Conservation (phyloP, 2,113 vertebrate species). For the Dromaius novaehollandiae region DNA sequence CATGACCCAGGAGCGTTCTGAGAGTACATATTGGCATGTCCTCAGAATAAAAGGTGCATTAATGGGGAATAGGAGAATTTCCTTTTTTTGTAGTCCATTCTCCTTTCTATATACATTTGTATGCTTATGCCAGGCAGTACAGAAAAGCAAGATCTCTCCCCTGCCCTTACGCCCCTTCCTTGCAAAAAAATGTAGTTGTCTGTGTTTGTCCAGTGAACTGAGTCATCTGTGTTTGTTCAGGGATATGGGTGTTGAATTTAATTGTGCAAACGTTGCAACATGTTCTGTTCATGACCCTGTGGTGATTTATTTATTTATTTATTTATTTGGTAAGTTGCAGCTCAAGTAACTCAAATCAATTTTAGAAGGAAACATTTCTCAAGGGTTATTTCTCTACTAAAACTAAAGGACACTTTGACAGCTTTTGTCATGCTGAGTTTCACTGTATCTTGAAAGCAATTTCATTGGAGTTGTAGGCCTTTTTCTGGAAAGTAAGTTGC, state of each 20-base stretch:
- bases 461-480: background rate
- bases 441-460: background rate
- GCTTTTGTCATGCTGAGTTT: background rate
- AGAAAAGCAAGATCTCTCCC: background rate
- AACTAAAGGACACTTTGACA: background rate
- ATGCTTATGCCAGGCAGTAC: background rate
- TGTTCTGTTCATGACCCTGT: background rate
- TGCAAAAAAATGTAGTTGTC: background rate
- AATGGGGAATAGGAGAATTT: background rate
- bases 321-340: background rate
- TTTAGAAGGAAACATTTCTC: background rate
- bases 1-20: background rate
- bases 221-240: constrained; percentile 5
- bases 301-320: background rate
- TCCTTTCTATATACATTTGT: background rate
- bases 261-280: background rate
- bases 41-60: background rate
- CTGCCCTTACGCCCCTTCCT: background rate
- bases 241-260: constrained; percentile 1
- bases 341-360: background rate
- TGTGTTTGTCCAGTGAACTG: background rate
- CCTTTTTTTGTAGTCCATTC: background rate
- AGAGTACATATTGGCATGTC: background rate
- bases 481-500: background rate
- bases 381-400: background rate